phyloP scores from a whole-genome alignment of 2,113 vertebrate species.

The Oryctolagus cuniculus region mOryCun1.1 NC_091443.1:27382501-27383000 shows the following conservation, averaged over 20 bases:
- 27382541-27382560: background rate
- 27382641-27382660: constrained; percentile 15
- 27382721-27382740: constrained; percentile 38
- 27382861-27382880: background rate
- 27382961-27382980: too few relatives aligned
- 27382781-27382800: constrained; percentile 58
- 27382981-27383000: too few relatives aligned
- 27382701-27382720: constrained; percentile 7
- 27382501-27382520: background rate
- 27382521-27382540: background rate
- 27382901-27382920: background rate
- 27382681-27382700: background rate
- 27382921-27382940: background rate
- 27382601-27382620: background rate
- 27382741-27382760: constrained; percentile 9
- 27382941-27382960: background rate
- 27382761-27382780: constrained; percentile 22
- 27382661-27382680: constrained; percentile 18
- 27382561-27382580: background rate
- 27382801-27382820: background rate
- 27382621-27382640: background rate
- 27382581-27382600: background rate
- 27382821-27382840: constrained; percentile 56
- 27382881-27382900: background rate
- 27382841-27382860: background rate